Conservation (phyloP, 2,113 vertebrate species). For the Hymenochirus boettgeri region DNA sequence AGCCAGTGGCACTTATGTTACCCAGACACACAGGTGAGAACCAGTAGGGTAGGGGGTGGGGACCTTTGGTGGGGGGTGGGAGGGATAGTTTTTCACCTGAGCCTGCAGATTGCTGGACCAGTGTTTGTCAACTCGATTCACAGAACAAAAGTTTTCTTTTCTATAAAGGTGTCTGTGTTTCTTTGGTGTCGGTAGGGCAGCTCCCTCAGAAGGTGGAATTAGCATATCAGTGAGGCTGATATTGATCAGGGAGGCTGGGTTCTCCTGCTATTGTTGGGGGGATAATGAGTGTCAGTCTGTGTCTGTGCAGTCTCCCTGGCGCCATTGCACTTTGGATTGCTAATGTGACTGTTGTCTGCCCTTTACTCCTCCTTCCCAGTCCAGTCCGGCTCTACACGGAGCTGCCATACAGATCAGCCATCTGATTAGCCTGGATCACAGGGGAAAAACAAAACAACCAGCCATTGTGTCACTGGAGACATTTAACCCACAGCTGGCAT, state of each 20-base stretch:
- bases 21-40: constrained; percentile 21
- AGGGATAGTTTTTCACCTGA: background rate
- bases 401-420: constrained; percentile 46
- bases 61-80: background rate
- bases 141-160: background rate
- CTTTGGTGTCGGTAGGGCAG: constrained; percentile 38
- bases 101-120: background rate
- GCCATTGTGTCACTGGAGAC: background rate
- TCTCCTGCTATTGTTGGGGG: constrained; percentile 66
- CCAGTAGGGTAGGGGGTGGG: background rate
- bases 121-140: constrained; percentile 11
- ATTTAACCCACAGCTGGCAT: too few species aligned
- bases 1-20: background rate
- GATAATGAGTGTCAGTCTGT: constrained; percentile 67
- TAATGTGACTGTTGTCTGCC: constrained; percentile 73
- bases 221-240: constrained; percentile 59
- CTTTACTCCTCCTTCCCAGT: constrained; percentile 53
- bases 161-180: background rate
- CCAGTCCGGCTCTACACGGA: constrained; percentile 45
- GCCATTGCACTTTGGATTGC: constrained; percentile 80
- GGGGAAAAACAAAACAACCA: background rate
- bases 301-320: constrained; percentile 76
- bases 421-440: constrained; percentile 50
- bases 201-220: constrained; percentile 54
- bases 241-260: constrained; percentile 62